These are phyloP conservation scores for Emydura subglobosa DNA, from an alignment of 2,113 vertebrate species.

Conservation along the genomic window DNA sequence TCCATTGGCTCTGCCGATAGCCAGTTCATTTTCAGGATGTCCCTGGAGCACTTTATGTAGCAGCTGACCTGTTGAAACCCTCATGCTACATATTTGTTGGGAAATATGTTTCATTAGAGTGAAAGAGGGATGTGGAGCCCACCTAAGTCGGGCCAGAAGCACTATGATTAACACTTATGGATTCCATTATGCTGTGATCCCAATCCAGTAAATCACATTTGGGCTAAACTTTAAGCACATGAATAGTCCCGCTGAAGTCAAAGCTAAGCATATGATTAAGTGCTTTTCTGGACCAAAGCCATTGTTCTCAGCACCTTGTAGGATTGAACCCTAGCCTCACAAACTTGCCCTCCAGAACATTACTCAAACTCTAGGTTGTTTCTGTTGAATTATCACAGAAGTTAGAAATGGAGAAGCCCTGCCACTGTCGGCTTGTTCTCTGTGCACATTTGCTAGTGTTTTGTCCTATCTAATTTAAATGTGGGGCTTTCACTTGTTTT, in stretches of 20 bases:
- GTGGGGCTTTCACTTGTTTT: not conserved
- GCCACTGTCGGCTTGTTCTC: not conserved
- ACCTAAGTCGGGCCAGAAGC: not conserved
- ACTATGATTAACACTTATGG: not conserved
- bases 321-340: not conserved
- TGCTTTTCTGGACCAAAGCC: not conserved
- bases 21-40: not conserved
- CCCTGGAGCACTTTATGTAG: not conserved
- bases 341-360: not conserved
- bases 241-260: not conserved
- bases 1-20: not conserved
- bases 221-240: not conserved
- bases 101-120: not conserved
- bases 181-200: not conserved
- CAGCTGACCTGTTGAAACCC: not conserved
- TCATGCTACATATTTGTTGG: not conserved
- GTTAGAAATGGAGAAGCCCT: too few species aligned
- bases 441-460: not conserved
- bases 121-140: not conserved
- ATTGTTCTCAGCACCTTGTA: not conserved
- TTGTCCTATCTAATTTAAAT: not conserved
- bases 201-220: not conserved
- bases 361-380: not conserved
- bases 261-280: not conserved
- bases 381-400: not conserved